These are phyloP conservation scores for Lucifuga dentata DNA, from an alignment of 2,113 vertebrate species.

Conservation along the genomic window DNA sequence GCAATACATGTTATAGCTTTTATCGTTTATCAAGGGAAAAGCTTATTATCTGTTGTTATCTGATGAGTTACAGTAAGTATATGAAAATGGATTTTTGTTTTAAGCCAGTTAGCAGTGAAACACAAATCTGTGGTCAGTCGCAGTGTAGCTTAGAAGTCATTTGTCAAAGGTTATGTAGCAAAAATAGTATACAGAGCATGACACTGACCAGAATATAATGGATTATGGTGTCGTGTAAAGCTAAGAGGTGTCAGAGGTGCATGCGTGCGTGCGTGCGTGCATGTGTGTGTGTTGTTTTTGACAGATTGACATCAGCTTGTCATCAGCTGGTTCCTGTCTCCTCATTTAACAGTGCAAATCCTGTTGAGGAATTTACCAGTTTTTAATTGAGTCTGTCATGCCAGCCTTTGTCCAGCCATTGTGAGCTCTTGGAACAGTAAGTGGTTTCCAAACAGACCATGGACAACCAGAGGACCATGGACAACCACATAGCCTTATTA, in stretches of 20 bases:
- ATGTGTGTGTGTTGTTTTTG: not conserved
- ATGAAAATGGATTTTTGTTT: no score
- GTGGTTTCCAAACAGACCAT: constrained; percentile 44
- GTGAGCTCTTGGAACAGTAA: constrained; percentile 24
- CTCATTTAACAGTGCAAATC: constrained; percentile 31
- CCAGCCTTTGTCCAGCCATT: constrained; percentile 18
- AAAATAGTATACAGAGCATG: constrained; percentile 33
- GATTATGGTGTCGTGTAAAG: constrained; percentile 23
- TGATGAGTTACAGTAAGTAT: no score
- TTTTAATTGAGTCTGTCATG: constrained; percentile 38
- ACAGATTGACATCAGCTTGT: constrained; percentile 11
- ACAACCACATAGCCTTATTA: constrained; percentile 73
- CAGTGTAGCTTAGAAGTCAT: constrained; percentile 4
- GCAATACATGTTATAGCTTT: no score
- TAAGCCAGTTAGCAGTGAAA: no score
- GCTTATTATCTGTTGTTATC: no score
- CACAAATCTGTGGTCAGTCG: not conserved
- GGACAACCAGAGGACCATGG: constrained; percentile 36
- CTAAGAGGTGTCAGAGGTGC: constrained; percentile 18
- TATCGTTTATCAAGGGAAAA: no score
- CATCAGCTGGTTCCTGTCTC: constrained; percentile 11
- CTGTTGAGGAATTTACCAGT: constrained; percentile 26
- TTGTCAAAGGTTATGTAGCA: constrained; percentile 25
- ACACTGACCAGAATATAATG: constrained; percentile 22
- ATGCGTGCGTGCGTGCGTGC: not conserved